Conservation (phyloP, 2,888 invertebrate genomes). For the Hyposoter dolosus region DNA sequence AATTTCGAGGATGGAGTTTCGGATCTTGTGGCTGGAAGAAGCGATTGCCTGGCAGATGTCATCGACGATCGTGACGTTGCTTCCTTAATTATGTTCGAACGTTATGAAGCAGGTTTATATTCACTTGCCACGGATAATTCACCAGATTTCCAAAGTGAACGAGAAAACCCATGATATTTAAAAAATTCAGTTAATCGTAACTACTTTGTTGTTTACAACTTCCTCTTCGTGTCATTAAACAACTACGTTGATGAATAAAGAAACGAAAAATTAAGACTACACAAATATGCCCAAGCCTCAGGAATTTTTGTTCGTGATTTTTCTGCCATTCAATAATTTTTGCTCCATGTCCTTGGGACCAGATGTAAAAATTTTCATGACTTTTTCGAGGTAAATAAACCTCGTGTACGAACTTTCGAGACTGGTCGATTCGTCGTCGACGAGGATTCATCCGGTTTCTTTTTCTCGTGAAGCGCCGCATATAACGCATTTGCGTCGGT, state of each 20-base stretch:
- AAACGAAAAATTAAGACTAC: neutral
- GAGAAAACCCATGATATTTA: neutral
- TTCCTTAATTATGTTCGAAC: conserved; percentile 70
- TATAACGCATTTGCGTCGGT: conserved; percentile 89
- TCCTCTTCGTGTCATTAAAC: neutral
- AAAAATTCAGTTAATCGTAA: neutral
- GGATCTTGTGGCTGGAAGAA: neutral
- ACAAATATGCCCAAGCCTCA: neutral
- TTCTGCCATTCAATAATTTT: neutral
- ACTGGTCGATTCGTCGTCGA: conserved; percentile 66
- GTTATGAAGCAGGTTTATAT: conserved; percentile 71
- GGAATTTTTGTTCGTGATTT: neutral
- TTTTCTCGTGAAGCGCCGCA: conserved; percentile 89
- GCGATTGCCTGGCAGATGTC: conserved; percentile 51
- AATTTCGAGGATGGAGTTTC: neutral
- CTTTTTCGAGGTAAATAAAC: conserved; percentile 76
- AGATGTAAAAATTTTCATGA: conserved; percentile 51
- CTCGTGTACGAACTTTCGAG: conserved; percentile 78
- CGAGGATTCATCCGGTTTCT: conserved; percentile 85
- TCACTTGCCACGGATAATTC: conserved; percentile 62
- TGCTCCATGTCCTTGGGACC: neutral
- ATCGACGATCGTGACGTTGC: conserved; percentile 71
- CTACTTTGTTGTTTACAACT: neutral
- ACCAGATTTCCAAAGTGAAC: conserved; percentile 4
- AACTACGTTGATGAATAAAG: neutral